These are phyloP conservation scores for Meta bourneti DNA, from an alignment of 2,888 invertebrate genomes.

Conservation along the genomic window DNA sequence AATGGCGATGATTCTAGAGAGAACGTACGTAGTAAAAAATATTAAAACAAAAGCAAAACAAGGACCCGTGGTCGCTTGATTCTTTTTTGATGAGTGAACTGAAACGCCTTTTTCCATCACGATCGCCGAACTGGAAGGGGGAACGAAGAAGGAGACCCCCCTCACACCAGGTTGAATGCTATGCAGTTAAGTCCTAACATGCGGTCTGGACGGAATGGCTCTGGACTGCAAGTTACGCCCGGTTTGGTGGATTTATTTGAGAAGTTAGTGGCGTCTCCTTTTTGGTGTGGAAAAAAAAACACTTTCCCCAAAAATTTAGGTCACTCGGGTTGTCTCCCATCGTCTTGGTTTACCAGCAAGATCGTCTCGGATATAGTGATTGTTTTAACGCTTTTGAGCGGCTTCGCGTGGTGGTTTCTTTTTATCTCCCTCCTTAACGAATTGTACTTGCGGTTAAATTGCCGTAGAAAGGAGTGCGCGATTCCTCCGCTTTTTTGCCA, in stretches of 20 bases:
- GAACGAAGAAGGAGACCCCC: neutral
- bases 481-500: neutral
- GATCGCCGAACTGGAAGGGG: neutral
- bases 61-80: constrained; percentile 42
- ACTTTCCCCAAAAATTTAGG: constrained; percentile 13
- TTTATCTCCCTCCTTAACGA: neutral
- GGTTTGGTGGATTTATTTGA: neutral
- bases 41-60: neutral
- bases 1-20: constrained; percentile 35
- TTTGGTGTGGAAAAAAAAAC: neutral
- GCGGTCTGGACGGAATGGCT: neutral
- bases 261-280: neutral
- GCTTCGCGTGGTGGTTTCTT: neutral
- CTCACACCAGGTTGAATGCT: constrained; percentile 10
- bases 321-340: neutral
- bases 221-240: neutral
- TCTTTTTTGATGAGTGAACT: constrained; percentile 63
- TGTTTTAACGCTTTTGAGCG: neutral
- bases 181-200: constrained; percentile 20
- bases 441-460: neutral
- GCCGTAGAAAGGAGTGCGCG: neutral
- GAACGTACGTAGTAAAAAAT: constrained; percentile 11
- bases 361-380: neutral
- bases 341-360: neutral
- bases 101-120: constrained; percentile 75